Percentiles rank a stretch among this genome's conserved stretches.
These are phyloP conservation scores for Ryuthela nishihirai DNA, from an alignment of 2,888 invertebrate genomes.

Conservation along the genomic window DNA sequence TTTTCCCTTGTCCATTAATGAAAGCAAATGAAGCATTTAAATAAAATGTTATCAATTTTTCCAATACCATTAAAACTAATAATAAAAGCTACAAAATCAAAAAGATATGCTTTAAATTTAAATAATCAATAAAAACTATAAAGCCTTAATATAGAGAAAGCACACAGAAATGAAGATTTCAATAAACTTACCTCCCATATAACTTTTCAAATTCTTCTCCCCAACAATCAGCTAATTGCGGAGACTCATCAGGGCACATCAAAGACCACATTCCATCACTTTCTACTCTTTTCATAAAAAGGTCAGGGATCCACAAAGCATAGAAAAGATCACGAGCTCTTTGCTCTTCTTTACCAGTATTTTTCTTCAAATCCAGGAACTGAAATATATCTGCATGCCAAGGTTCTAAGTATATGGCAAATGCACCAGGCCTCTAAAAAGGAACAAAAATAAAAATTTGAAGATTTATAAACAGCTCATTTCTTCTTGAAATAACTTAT, in stretches of 20 bases:
- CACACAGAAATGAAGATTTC: neutral
- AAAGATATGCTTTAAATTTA: too few species aligned
- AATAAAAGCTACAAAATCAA: too few species aligned
- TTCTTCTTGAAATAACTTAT: too few species aligned
- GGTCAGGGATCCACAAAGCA: constrained; percentile 95
- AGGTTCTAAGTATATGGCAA: constrained; percentile 96
- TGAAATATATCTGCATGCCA: constrained; percentile 98
- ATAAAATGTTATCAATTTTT: too few species aligned
- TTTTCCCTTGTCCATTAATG: too few species aligned
- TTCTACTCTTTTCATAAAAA: constrained; percentile 95
- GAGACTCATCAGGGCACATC: constrained; percentile 94
- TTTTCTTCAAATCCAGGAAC: constrained; percentile 90
- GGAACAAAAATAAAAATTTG: too few species aligned
- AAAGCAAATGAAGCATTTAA: too few species aligned
- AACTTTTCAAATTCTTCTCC: constrained; percentile 90
- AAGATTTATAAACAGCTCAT: too few species aligned
- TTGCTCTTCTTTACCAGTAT: constrained; percentile 89
- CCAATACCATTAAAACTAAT: too few species aligned
- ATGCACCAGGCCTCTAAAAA: constrained; percentile 80
- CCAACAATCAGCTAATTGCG: constrained; percentile 86
- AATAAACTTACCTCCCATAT: constrained; percentile 63
- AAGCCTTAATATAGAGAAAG: too few species aligned
- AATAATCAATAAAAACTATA: too few species aligned
- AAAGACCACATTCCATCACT: constrained; percentile 81
- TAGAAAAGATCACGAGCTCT: constrained; percentile 94